A percentile compares a stretch with the other conserved stretches of the same genome.
Conservation (phyloP, 2,888 invertebrate species). For the Agrochola lychnidis region DNA sequence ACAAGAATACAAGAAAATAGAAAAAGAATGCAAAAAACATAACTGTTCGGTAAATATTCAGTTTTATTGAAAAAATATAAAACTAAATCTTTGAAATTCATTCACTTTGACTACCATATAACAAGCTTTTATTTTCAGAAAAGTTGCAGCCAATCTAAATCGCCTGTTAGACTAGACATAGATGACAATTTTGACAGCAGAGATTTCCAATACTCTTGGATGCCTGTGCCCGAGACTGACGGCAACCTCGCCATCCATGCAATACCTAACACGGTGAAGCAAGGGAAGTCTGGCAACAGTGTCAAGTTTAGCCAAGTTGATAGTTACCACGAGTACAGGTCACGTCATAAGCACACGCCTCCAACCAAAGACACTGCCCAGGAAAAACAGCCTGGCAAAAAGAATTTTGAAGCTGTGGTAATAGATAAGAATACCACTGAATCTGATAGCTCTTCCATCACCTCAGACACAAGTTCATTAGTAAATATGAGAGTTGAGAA, state of each 20-base stretch:
- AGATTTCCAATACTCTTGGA: constrained; percentile 86
- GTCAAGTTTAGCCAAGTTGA: constrained; percentile 85
- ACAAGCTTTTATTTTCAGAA: constrained; percentile 70
- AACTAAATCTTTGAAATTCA: neutral
- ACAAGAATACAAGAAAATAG: constrained; percentile 82
- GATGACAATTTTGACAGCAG: constrained; percentile 69
- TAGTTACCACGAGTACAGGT: constrained; percentile 87
- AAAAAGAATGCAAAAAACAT: constrained; percentile 79
- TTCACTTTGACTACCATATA: neutral
- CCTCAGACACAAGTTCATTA: constrained; percentile 78
- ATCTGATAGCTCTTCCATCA: constrained; percentile 69
- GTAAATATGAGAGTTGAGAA: constrained; percentile 70
- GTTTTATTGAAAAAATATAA: neutral
- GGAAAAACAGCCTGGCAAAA: constrained; percentile 64
- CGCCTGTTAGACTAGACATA: constrained; percentile 66
- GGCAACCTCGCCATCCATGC: constrained; percentile 82
- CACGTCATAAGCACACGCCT: constrained; percentile 86
- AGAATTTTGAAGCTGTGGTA: constrained; percentile 73
- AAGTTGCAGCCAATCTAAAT: constrained; percentile 69
- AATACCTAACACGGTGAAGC: constrained; percentile 78
- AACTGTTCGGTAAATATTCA: constrained; percentile 49
- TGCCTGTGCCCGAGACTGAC: constrained; percentile 87
- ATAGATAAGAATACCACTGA: constrained; percentile 71
- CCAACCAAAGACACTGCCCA: constrained; percentile 81
- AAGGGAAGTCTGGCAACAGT: constrained; percentile 76